A percentile compares a stretch with the other conserved stretches of the same genome.
phyloP scores from a whole-genome alignment of 2,797 vertebrate genomes.

The Muscicapa comitata region DNA sequence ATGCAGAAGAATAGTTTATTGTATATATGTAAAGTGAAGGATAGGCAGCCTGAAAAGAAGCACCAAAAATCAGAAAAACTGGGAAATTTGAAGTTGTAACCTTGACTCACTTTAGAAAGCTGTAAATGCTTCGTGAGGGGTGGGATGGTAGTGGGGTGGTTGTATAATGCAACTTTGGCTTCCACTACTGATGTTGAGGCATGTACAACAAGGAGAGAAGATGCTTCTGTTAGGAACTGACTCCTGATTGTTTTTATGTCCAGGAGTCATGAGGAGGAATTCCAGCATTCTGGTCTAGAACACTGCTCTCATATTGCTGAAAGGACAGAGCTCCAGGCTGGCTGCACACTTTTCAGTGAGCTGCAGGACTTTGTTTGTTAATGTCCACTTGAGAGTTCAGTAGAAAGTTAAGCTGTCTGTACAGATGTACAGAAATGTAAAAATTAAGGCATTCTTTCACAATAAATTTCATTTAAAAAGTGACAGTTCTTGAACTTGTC shows the following conservation, averaged over 20 bases:
- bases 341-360: not conserved
- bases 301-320: not conserved
- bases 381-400: not conserved
- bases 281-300: not conserved
- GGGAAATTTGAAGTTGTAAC: not conserved
- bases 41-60: not conserved
- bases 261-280: not conserved
- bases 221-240: not conserved
- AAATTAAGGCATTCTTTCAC: not conserved
- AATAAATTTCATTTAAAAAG: not conserved
- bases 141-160: not conserved
- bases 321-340: not conserved
- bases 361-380: not conserved
- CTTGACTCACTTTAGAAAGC: not conserved
- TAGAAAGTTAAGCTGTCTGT: not conserved
- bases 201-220: not conserved
- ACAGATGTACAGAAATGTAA: not conserved
- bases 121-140: not conserved
- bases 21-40: not conserved
- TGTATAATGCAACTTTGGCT: not conserved
- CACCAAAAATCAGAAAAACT: not conserved
- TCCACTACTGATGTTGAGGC: accelerated
- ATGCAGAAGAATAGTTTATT: not conserved
- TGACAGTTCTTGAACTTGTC: not conserved
- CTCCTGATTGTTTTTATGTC: not conserved